Base-by-base conservation (phyloP, 2,113 vertebrate genomes). In the Nicator chloris region DNA sequence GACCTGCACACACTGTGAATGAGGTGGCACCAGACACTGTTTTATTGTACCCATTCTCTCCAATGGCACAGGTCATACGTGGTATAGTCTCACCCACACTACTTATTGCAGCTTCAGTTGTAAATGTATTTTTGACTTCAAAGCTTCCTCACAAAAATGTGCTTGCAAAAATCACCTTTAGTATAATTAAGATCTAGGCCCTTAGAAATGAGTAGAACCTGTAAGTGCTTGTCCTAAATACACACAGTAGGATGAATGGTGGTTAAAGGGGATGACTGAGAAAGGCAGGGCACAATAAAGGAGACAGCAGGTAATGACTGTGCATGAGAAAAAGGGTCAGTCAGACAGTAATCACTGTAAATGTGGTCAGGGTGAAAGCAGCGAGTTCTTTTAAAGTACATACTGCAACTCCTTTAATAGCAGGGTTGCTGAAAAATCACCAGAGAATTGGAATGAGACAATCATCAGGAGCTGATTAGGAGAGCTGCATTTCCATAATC, bases 11-110 rank as follows among this genome's bases (percentile, higher is more conserved):
- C 11, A 6, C 5, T 33, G 37, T 6, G 27, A 61, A 44, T 10
- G n/a, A 1, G 1, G 16, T 1, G 5, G 50, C 40, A 45, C 35
- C 31, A 90, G 47, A 37, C 44, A 33, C 19, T 53, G 37, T 56
- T 78, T 65, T 54, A 27, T 19, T 22, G 21, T 31, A 33, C 16
- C 9, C 11, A 6, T n/a, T 47, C 13, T 61, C 26, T 44, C 45
- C 9, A 15, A 11, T 3, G 26, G 28, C 9, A 2, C 42, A 53
- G 37, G 27, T n/a, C 12, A 57, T 61, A 61, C 0, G 1, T 20
- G 31, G 30, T 28, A 40, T 13, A 80, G 39, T 53, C 63, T 73
- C 45, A 65, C 10, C 8, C 13, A 27, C 2, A 31, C 6, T 40
- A 50, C 13, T 64, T 54, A 64, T 7, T 42, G 33, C 33, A 86